Evolutionary conservation across 2,113 vertebrate species (phyloP).

Genomic region (Pseudolaguvia tuberculata): DNA sequence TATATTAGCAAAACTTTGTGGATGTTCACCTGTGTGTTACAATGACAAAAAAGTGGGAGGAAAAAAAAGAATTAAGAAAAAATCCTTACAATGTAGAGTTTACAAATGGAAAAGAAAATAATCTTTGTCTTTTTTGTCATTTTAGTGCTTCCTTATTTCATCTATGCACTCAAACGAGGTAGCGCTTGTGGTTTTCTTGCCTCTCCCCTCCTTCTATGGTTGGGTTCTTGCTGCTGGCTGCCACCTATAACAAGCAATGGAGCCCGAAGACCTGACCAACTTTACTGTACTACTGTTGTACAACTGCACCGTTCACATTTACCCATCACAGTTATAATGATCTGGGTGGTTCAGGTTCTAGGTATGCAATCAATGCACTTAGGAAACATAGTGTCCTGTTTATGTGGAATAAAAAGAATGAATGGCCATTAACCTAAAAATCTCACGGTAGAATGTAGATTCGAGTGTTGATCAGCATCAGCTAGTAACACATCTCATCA

Average conservation of each 20-base stretch:
- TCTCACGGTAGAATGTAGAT: constrained; percentile 58
- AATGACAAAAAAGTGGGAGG: constrained; percentile 33
- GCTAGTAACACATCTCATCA: constrained; percentile 56
- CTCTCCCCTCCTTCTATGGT: constrained; percentile 48
- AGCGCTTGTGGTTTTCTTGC: constrained; percentile 62
- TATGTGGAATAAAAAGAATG: background rate
- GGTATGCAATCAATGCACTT: constrained; percentile 13
- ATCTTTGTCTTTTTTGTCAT: constrained; percentile 62
- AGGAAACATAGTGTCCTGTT: background rate
- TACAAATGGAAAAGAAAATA: constrained; percentile 70
- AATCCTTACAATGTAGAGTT: constrained; percentile 70
- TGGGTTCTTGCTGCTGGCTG: constrained; percentile 59
- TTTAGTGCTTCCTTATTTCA: constrained; percentile 97
- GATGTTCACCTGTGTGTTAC: constrained; percentile 61
- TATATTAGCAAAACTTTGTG: constrained; percentile 66
- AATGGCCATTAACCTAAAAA: background rate
- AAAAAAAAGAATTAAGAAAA: constrained; percentile 55
- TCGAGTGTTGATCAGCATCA: constrained; percentile 59
- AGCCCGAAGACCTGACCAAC: constrained; percentile 27
- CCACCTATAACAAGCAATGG: constrained; percentile 41
- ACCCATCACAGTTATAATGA: background rate
- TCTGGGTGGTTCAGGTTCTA: background rate
- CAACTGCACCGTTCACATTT: background rate
- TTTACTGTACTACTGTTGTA: constrained; percentile 20
- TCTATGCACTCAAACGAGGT: constrained; percentile 97